These are phyloP conservation scores for Cepaea hortensis DNA, from an alignment of 2,888 invertebrate genomes.

Conservation along the genomic window DNA sequence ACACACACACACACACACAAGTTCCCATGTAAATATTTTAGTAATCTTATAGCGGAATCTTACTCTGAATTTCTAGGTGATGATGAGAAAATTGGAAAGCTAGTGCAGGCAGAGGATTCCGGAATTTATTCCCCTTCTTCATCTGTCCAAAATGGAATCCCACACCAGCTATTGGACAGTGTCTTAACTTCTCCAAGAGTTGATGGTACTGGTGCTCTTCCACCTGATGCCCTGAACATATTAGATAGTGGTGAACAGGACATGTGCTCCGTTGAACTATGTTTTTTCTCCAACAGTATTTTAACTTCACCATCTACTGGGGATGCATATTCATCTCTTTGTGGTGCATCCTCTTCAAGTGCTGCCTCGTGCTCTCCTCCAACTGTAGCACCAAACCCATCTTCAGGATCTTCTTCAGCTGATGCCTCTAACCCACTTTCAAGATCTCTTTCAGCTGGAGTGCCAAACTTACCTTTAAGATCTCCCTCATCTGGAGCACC, in stretches of 20 bases:
- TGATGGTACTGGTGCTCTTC: not conserved
- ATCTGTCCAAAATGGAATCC: not conserved
- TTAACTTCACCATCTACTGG: not conserved
- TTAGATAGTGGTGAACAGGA: not conserved
- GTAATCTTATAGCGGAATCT: not conserved
- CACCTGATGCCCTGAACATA: not conserved
- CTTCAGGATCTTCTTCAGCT: not conserved
- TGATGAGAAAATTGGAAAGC: not conserved
- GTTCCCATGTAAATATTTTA: not conserved
- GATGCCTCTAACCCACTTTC: not conserved
- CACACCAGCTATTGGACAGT: not conserved
- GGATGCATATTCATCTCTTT: not conserved
- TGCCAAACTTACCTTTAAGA: not conserved
- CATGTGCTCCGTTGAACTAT: not conserved
- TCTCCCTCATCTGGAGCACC: not conserved
- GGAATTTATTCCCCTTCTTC: not conserved
- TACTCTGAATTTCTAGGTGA: not conserved
- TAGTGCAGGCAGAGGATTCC: not conserved
- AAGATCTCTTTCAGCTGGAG: not conserved
- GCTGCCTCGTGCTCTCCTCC: not conserved
- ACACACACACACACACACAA: not conserved
- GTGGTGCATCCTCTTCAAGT: no score
- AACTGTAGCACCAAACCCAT: not conserved
- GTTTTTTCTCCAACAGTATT: not conserved
- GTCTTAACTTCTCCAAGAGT: not conserved